These are phyloP conservation scores for Carollia perspicillata DNA, from an alignment of 2,113 vertebrate genomes.

Conservation along the genomic window DNA sequence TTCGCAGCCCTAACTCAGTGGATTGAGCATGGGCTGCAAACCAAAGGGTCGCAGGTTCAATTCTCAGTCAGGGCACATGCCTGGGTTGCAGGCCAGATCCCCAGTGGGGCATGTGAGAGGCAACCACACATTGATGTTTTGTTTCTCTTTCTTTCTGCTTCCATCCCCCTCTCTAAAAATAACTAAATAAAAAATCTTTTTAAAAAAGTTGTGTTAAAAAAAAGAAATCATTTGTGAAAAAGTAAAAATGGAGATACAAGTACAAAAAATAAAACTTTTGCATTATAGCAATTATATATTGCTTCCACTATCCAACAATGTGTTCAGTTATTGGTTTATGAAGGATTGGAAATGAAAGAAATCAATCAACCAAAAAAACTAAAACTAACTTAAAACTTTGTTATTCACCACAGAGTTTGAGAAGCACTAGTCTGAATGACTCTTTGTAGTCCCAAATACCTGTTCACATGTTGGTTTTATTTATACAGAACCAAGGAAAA, in stretches of 20 bases:
- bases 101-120: no score
- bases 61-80: no score
- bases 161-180: no score
- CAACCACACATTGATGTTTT: no score
- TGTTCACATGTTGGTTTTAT: not conserved
- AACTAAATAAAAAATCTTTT: no score
- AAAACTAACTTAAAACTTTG: not conserved
- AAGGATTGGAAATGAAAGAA: not conserved
- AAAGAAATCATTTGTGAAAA: not conserved
- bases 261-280: not conserved
- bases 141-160: no score
- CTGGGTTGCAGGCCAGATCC: no score
- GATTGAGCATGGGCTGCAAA: no score
- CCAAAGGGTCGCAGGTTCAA: no score
- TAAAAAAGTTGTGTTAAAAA: no score
- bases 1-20: no score
- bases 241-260: not conserved
- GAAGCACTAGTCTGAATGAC: not conserved
- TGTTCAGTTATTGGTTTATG: not conserved
- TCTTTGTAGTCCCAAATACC: not conserved
- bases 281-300: not conserved
- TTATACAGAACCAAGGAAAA: not conserved
- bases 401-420: not conserved
- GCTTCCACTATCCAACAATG: not conserved
- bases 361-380: not conserved